phyloP scores from a whole-genome alignment of 2,113 vertebrate genomes.

The Phaetusa simplex region DNA sequence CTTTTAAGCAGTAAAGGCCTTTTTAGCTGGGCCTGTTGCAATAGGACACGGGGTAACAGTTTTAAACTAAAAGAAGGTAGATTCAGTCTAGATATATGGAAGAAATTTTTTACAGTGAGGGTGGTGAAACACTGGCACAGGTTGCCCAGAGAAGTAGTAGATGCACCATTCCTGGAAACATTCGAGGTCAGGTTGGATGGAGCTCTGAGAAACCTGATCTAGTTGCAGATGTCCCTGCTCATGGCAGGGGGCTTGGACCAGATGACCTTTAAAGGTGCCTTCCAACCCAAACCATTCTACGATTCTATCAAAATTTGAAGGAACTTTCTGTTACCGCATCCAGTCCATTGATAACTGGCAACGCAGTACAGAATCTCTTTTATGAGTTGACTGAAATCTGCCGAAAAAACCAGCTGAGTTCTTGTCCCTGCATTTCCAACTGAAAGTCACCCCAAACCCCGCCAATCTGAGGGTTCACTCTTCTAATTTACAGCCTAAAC shows the following conservation, averaged over 20 bases:
- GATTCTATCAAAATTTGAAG: not conserved
- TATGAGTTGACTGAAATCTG: not conserved
- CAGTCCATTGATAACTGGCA: not conserved
- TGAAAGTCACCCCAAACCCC: not conserved
- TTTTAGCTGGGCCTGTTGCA: accelerated
- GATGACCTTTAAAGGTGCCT: not conserved
- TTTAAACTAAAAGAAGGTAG: not conserved
- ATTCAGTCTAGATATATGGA: not conserved
- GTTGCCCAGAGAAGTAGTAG: not conserved
- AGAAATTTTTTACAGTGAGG: not conserved
- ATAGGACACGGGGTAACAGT: not conserved
- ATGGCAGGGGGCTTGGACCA: not conserved
- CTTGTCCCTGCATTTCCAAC: not conserved
- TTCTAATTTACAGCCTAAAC: not conserved
- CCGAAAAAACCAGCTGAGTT: not conserved
- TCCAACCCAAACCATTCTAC: not conserved
- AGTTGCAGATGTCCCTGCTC: not conserved
- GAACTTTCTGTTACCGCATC: not conserved
- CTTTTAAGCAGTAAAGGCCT: not conserved
- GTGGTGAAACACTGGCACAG: too few species aligned
- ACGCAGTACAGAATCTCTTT: not conserved
- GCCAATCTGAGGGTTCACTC: not conserved
- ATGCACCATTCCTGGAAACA: not conserved
- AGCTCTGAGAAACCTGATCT: not conserved
- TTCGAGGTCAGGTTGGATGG: accelerated